Percentiles rank a stretch among this genome's conserved stretches.
phyloP scores from a whole-genome alignment of 2,797 vertebrate species.

The Peromyscus attwateri region DNA sequence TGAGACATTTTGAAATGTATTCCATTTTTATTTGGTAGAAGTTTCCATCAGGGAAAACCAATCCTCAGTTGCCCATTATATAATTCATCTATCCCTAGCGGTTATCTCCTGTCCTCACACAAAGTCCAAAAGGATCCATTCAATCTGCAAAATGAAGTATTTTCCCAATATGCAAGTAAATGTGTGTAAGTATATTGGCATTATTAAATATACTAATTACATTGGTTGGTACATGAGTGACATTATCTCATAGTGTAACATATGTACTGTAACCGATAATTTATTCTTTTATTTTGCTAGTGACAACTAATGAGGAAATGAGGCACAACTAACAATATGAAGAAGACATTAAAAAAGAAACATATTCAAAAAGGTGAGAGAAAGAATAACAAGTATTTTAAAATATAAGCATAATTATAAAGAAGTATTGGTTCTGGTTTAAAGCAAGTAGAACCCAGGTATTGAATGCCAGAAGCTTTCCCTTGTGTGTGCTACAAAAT shows the following conservation, averaged over 20 bases:
- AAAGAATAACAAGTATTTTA: background rate
- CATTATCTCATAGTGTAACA: background rate
- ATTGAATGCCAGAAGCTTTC: background rate
- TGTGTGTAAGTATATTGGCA: background rate
- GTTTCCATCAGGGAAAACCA: constrained; percentile 30
- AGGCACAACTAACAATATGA: background rate
- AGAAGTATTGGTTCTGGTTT: background rate
- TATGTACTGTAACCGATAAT: background rate
- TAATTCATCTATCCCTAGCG: background rate
- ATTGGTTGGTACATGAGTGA: background rate
- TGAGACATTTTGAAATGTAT: constrained; percentile 46
- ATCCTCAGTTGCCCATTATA: constrained; percentile 43
- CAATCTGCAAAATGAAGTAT: constrained; percentile 53
- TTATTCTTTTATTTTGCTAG: constrained; percentile 35
- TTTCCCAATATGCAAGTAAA: constrained; percentile 37
- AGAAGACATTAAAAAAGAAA: background rate
- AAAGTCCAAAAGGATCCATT: constrained; percentile 38
- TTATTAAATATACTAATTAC: background rate
- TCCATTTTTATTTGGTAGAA: background rate
- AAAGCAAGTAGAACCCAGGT: background rate
- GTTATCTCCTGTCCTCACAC: background rate
- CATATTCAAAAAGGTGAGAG: background rate
- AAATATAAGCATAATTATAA: constrained; percentile 11
- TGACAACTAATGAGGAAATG: constrained; percentile 1
- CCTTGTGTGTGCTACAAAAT: background rate